A percentile compares a stretch with the other conserved stretches of the same genome.
These are phyloP conservation scores for Pelvicachromis taeniatus DNA, from an alignment of 2,113 vertebrate species.

Conservation along the genomic window DNA sequence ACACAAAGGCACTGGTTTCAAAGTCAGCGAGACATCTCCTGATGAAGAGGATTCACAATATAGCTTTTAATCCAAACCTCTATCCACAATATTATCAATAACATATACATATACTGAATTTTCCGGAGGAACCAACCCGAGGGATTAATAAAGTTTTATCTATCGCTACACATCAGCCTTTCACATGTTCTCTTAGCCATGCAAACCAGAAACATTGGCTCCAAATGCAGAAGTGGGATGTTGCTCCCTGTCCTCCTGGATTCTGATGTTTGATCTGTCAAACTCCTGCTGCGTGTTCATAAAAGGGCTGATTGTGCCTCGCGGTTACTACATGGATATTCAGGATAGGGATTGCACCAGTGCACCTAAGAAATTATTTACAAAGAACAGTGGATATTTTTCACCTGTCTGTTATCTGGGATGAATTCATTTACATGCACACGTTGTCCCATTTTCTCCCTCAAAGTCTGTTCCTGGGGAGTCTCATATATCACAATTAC, in stretches of 20 bases:
- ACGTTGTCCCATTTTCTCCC: neutral
- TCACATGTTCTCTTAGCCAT: neutral
- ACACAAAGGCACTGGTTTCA: neutral
- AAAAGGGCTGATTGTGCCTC: neutral
- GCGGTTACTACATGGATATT: neutral
- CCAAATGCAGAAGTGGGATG: neutral
- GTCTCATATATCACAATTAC: neutral
- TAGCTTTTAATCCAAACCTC: neutral
- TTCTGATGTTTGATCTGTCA: neutral
- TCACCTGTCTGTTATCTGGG: neutral
- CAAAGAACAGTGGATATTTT: neutral
- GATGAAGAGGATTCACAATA: neutral
- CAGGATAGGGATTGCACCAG: neutral
- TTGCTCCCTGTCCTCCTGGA: neutral
- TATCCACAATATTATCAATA: neutral
- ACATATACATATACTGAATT: neutral
- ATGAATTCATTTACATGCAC: neutral
- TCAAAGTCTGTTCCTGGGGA: neutral
- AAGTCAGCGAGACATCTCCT: neutral
- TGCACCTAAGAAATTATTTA: neutral
- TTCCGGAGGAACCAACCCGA: no score
- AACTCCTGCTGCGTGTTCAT: neutral
- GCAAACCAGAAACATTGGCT: neutral
- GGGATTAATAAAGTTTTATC: no score
- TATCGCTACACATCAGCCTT: neutral